Base-by-base conservation (phyloP, 92 coral and sea anemone genomes). In the Hydrozoanthus gracilis region DNA sequence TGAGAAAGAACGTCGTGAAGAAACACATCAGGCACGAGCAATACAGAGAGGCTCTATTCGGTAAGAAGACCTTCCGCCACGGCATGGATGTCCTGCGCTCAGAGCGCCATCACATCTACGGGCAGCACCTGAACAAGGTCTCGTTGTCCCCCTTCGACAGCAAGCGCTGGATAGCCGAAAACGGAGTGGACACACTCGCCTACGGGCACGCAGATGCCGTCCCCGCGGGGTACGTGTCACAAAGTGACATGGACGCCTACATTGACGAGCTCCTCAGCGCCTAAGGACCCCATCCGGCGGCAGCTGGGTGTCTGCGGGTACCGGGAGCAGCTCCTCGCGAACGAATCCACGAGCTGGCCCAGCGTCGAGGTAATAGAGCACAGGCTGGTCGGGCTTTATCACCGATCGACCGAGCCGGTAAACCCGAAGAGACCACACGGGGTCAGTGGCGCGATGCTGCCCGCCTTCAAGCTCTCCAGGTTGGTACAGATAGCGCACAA, bases 391-490 rank as follows among this genome's bases (percentile, higher is more conserved):
- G 27, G 83, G 83, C 9, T 51, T 78, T 9, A 68, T 78, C 4
- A 78, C 83, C 7, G 14, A 10, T 1, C 52, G 48, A 0, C 83
- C 83, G 5, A 78, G 66, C 48, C 49, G 68, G 71, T 27, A 78
- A 5, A 78, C 83, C 47, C 16, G 8, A 6, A 78, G 52, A 0
- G 83, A 78, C 83, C 83, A 78, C 17, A 78, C 49, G 18, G 68
- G 83, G 52, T 55, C 71, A 0, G 83, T 78, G 3, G 83, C 78
- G 6, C 87, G 87, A 3, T 44, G 54, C 27, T 45, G 77, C 5
- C 87, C 87, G 0, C 87, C 87, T 15, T 82, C 87, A 2, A 82
- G 75, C 56, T 82, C 77, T 11, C 86, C 86, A 1, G 86, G 87
- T 15, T 65, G 44, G 62, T 83, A 82, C 62, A 83, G 9, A 14